phyloP scores from a whole-genome alignment of 2,888 invertebrate species.

The Criorhina ranunculi region DNA sequence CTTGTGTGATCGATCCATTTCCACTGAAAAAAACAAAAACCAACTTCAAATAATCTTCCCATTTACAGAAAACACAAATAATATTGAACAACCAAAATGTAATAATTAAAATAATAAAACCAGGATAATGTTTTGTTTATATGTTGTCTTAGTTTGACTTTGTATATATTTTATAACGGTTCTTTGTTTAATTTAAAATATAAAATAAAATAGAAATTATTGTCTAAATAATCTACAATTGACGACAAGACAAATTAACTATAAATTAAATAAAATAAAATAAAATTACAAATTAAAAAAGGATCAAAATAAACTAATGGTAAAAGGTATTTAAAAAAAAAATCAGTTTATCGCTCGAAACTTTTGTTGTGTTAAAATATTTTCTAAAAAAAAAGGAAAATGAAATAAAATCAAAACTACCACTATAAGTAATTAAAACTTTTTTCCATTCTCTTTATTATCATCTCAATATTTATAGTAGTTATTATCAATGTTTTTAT shows the following conservation, averaged over 20 bases:
- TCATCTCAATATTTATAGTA: slow-evolving; percentile 71
- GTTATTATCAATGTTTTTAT: slow-evolving; percentile 59
- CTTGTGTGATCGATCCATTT: no score
- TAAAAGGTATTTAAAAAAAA: slow-evolving; percentile 41
- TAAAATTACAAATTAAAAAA: slow-evolving; percentile 34
- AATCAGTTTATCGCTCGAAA: slow-evolving; percentile 76
- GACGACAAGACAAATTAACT: slow-evolving; percentile 66
- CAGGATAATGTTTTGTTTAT: slow-evolving; percentile 53
- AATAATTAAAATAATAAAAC: slow-evolving; percentile 36
- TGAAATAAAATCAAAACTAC: slow-evolving; percentile 40
- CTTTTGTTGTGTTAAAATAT: slow-evolving; percentile 35
- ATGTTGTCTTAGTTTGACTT: slow-evolving; percentile 73
- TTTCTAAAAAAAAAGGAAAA: slow-evolving; percentile 24
- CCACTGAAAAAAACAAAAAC: neutral
- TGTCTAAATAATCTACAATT: slow-evolving; percentile 60
- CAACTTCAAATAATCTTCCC: neutral
- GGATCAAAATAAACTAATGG: slow-evolving; percentile 23
- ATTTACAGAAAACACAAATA: neutral
- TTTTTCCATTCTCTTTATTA: slow-evolving; percentile 73
- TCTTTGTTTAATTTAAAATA: slow-evolving; percentile 71
- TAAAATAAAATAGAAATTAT: slow-evolving; percentile 57
- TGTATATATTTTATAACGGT: slow-evolving; percentile 74
- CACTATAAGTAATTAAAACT: slow-evolving; percentile 69
- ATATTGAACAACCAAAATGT: neutral
- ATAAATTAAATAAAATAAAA: slow-evolving; percentile 68